phyloP scores from a whole-genome alignment of 2,888 invertebrate species.

The Dryomyza anilis region DNA sequence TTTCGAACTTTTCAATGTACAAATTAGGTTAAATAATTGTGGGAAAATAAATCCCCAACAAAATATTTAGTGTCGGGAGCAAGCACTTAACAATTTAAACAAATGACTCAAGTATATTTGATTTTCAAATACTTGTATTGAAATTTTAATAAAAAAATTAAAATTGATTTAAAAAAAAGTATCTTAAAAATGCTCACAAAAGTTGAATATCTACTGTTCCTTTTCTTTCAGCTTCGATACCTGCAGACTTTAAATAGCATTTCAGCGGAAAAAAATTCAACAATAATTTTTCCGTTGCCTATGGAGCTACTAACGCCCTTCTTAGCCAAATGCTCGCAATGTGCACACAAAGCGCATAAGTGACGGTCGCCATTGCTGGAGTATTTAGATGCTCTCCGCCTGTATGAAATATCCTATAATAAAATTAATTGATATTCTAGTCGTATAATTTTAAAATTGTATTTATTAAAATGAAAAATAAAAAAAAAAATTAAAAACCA shows the following conservation, averaged over 20 bases:
- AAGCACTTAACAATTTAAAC: too few relatives aligned
- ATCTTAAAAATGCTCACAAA: neutral
- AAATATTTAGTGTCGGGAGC: too few relatives aligned
- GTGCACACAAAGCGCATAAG: slow-evolving; percentile 42
- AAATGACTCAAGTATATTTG: too few relatives aligned
- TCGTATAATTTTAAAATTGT: neutral
- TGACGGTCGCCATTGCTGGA: slow-evolving; percentile 50
- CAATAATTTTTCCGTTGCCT: slow-evolving; percentile 91
- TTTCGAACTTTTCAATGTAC: too few relatives aligned
- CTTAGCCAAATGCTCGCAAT: slow-evolving; percentile 34
- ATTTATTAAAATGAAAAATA: too few relatives aligned
- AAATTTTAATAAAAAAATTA: neutral
- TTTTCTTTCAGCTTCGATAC: slow-evolving; percentile 71
- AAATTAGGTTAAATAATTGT: too few relatives aligned
- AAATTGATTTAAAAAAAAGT: neutral
- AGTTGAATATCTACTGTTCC: neutral
- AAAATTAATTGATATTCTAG: neutral
- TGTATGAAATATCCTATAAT: slow-evolving; percentile 40
- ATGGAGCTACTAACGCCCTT: slow-evolving; percentile 72
- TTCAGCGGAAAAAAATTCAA: slow-evolving; percentile 93
- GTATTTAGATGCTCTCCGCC: slow-evolving; percentile 48
- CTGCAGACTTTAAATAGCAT: slow-evolving; percentile 89
- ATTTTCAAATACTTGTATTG: neutral
- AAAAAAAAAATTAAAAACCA: too few relatives aligned
- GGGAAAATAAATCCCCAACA: too few relatives aligned